A percentile compares a stretch with the other conserved stretches of the same genome.
These are phyloP conservation scores for Fringilla coelebs DNA, from an alignment of 2,797 vertebrate genomes.

Conservation along the genomic window DNA sequence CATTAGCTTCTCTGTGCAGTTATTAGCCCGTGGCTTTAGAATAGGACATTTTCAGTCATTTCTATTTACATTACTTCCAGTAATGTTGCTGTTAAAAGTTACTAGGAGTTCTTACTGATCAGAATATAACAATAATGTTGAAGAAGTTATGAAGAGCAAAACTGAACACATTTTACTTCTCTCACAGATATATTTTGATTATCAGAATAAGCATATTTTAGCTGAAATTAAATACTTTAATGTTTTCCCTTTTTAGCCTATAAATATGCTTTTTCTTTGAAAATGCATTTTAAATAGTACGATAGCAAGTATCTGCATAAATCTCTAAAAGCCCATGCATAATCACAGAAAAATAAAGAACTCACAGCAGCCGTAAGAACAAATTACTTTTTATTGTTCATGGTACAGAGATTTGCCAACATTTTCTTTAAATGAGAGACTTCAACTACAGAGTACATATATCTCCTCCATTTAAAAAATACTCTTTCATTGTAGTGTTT, in stretches of 20 bases:
- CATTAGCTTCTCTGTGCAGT: not conserved
- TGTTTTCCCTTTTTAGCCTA: not conserved
- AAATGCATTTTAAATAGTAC: not conserved
- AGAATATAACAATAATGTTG: not conserved
- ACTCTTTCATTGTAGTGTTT: not conserved
- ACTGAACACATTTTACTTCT: not conserved
- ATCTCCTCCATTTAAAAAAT: not conserved
- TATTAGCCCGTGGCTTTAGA: not conserved
- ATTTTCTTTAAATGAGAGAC: not conserved
- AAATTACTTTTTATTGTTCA: not conserved
- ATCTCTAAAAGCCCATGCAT: not conserved
- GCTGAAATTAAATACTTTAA: not conserved
- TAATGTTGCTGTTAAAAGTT: not conserved
- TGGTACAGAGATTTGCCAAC: not conserved
- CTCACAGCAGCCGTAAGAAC: not conserved
- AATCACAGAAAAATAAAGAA: not conserved
- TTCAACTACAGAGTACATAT: not conserved
- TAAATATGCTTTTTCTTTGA: not conserved
- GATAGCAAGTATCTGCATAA: not conserved
- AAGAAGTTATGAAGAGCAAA: not conserved
- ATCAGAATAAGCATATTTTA: not conserved
- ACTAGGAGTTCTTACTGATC: not conserved
- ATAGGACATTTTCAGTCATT: not conserved
- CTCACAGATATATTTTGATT: not conserved
- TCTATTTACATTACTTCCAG: not conserved